Evolutionary conservation across 2,888 invertebrate genomes (phyloP).

Genomic region (Apoda limacodes): DNA sequence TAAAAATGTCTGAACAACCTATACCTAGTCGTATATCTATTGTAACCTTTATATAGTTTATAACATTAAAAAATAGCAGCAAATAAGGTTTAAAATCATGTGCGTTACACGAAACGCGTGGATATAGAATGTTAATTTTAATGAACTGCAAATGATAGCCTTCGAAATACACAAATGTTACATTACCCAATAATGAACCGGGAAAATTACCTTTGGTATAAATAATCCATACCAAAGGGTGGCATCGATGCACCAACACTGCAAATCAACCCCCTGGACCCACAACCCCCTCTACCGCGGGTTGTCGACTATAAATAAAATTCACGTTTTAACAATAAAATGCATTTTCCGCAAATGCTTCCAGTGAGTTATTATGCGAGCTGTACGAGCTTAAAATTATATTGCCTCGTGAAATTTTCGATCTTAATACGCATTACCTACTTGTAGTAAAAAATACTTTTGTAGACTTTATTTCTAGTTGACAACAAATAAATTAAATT

Average conservation of each 20-base stretch:
- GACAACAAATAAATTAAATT: no score
- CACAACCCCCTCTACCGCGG: conserved; percentile 35
- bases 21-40: no score
- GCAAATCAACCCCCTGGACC: conserved; percentile 57
- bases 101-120: no score
- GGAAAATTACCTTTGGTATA: conserved; percentile 66
- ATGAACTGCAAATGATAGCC: conserved; percentile 61
- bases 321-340: conserved; percentile 71
- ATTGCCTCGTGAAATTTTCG: conserved; percentile 67
- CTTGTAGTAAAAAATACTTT: no score
- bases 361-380: conserved; percentile 63
- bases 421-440: no score
- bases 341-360: conserved; percentile 70
- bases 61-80: no score
- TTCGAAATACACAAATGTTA: conserved; percentile 60
- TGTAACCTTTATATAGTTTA: no score
- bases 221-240: conserved; percentile 67
- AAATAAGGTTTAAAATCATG: no score
- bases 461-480: no score
- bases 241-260: conserved; percentile 61
- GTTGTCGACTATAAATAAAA: conserved; percentile 68
- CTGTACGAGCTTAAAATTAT: conserved; percentile 71
- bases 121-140: no score
- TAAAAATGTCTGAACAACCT: no score
- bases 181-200: conserved; percentile 67